Percentiles rank a stretch among this genome's conserved stretches.
Evolutionary conservation across 2,113 vertebrate genomes (phyloP).

Genomic region (Oreochromis aureus): DNA sequence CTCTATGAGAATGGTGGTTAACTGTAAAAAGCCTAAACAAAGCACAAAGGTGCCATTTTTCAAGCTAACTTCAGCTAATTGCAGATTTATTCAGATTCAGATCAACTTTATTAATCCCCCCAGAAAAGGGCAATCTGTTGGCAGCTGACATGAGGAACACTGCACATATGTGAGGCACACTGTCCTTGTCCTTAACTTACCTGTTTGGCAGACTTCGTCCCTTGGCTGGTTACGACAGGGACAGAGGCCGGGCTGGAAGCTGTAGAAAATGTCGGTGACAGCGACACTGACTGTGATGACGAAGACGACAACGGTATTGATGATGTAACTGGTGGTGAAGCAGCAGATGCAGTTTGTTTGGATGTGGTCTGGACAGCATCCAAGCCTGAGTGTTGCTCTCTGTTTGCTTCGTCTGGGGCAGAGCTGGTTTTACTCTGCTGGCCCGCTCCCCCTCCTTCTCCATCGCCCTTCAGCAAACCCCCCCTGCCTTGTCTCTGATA

Average conservation of each 20-base stretch:
- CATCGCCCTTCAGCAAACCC: conserved; percentile 29
- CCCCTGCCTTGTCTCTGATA: conserved; percentile 77
- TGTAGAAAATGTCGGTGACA: conserved; percentile 22
- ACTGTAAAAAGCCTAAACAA: neutral
- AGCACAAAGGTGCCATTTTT: neutral
- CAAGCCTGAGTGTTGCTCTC: conserved; percentile 45
- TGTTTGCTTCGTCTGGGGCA: conserved; percentile 26
- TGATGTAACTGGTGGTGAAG: conserved; percentile 31
- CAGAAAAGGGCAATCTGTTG: neutral
- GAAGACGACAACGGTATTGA: conserved; percentile 21
- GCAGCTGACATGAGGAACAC: neutral
- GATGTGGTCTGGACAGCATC: conserved; percentile 53
- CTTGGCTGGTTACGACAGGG: conserved; percentile 32
- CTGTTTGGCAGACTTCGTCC: conserved; percentile 57
- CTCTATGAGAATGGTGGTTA: neutral
- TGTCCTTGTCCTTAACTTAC: conserved; percentile 37
- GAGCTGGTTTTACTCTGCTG: conserved; percentile 45
- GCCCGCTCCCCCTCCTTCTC: conserved; percentile 29
- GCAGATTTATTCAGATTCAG: neutral
- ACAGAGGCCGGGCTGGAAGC: conserved; percentile 19
- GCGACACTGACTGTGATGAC: conserved; percentile 18
- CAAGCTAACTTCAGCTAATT: neutral
- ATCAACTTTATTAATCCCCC: neutral
- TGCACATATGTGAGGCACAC: neutral
- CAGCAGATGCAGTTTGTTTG: conserved; percentile 50